Conservation (phyloP, 1,140 invertebrate species). For the Bombus pascuorum region DNA sequence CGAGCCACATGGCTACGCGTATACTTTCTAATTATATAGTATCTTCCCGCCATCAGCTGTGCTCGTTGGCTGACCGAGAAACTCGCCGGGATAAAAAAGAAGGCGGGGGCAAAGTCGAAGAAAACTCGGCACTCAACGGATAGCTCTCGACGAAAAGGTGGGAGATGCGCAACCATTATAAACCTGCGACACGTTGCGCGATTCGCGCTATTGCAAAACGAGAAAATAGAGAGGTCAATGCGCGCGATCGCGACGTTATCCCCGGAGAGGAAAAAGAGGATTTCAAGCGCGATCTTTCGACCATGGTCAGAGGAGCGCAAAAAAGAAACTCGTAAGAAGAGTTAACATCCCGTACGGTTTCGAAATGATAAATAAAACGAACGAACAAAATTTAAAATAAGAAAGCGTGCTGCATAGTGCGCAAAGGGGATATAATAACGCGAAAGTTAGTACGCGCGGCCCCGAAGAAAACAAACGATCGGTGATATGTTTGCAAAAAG, state of each 20-base stretch:
- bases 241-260: not conserved
- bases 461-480: constrained; percentile 2
- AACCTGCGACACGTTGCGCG: constrained; percentile 21
- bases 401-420: not conserved
- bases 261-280: not conserved
- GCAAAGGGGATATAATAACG: constrained; percentile 19
- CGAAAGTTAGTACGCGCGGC: constrained; percentile 55
- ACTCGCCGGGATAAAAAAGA: constrained; percentile 50
- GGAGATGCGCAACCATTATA: not conserved
- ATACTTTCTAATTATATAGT: constrained; percentile 67
- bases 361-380: not conserved
- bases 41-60: constrained; percentile 63
- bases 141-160: not conserved
- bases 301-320: not conserved
- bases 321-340: not conserved
- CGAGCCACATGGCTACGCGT: constrained; percentile 55
- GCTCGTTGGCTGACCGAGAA: constrained; percentile 54
- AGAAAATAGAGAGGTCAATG: not conserved
- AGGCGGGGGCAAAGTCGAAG: constrained; percentile 31
- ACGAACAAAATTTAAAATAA: not conserved
- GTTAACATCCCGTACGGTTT: not conserved
- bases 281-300: not conserved
- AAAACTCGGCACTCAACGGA: constrained; percentile 39
- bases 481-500: constrained; percentile 57
- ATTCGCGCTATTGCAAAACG: constrained; percentile 29